phyloP scores from a whole-genome alignment of 2,888 invertebrate genomes.

The Cosmia trapezina region DNA sequence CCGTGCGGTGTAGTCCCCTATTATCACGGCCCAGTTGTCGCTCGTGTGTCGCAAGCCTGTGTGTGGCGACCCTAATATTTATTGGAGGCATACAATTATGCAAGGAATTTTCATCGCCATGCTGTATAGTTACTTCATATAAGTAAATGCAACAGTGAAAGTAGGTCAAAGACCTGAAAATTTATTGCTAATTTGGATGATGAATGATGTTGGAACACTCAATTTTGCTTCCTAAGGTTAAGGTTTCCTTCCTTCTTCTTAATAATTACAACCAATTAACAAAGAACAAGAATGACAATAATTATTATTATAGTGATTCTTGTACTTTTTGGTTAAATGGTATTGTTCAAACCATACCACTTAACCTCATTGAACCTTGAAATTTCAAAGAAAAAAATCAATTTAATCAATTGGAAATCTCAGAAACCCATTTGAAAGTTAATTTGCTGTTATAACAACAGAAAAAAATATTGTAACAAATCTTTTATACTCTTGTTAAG shows the following conservation, averaged over 20 bases:
- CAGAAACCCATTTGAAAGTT: constrained; percentile 46
- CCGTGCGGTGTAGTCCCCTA: constrained; percentile 76
- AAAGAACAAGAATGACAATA: neutral
- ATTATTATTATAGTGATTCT: too few species aligned
- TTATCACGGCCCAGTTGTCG: constrained; percentile 86
- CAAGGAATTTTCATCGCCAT: constrained; percentile 56
- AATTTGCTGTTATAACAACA: constrained; percentile 41
- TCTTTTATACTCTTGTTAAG: constrained; percentile 17
- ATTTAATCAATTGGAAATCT: constrained; percentile 21
- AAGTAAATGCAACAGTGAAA: constrained; percentile 38
- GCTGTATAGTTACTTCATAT: constrained; percentile 25
- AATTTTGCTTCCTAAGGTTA: neutral
- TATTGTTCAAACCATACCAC: neutral
- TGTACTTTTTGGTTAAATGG: too few species aligned
- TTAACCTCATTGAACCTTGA: constrained; percentile 23
- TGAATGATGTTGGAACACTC: too few species aligned
- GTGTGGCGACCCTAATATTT: constrained; percentile 69
- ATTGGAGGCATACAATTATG: constrained; percentile 63
- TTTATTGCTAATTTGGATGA: too few species aligned
- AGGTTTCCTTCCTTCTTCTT: too few species aligned
- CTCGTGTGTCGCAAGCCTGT: constrained; percentile 80
- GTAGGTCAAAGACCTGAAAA: neutral
- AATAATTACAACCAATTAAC: neutral
- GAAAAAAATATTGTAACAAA: constrained; percentile 28
- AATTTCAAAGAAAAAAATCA: constrained; percentile 17